Evolutionary conservation across 1,140 invertebrate species (phyloP), one percentile per base, ranked within the genome.

Genomic region (Wiebesia pumilae): DNA sequence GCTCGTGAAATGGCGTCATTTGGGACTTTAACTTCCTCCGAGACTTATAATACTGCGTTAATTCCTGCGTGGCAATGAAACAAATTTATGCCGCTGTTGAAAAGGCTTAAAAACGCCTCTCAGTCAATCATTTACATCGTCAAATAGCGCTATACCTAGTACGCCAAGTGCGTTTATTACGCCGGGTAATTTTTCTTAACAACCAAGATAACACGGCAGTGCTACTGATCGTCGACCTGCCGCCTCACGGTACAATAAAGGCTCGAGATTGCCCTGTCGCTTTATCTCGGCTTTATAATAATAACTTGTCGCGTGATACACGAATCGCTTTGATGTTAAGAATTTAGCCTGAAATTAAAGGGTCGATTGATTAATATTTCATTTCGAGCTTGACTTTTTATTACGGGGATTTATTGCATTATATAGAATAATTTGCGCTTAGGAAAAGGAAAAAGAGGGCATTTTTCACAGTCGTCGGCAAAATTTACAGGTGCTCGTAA

Each of bases 201-300:
- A 81, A 81, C 80, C 80, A 43, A 81, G 80, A 81, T 81, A 81
- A 47, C 38, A 75, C 21, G 33, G 30, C 21, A 71, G 38, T 43
- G 71, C 24, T n/a, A 43, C 38, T 75, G 71, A 43, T 75, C 38
- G 71, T 43, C 71, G 71, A 43, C 38, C 38, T 43, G 71, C 71
- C 71, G 71, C 38, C 38, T 24, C 71, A 73, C 71, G 38, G 38
- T 38, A 43, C 27, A 75, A 81, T 40, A 81, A 67, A 67, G 79
- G 33, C 78, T 62, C 79, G 79, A 81, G 62, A 69, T 69, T 81
- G 80, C 58, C 80, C 62, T 81, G 62, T 81, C 80, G 80, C 27
- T 62, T 81, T 81, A 81, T 81, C 80, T 81, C 62, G 80, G 51
- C 62, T 81, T 81, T 81, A 81, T 69, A 81, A 81, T 81, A 81